Base-by-base conservation (phyloP, 2,888 invertebrate genomes). In the Folsomia manolachei region DNA sequence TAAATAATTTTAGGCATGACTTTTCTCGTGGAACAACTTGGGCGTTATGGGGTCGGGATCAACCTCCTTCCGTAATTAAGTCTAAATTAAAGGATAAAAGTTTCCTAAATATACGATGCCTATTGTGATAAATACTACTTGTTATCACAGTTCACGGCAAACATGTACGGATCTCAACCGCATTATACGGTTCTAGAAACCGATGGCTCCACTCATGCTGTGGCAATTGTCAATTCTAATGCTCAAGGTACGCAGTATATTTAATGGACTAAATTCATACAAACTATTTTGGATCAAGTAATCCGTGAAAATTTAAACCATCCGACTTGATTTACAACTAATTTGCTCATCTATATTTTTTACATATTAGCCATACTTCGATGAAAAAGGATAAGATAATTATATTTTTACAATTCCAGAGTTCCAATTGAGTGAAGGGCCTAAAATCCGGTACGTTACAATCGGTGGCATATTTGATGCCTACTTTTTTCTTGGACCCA, bases 381-480 rank as follows among this genome's bases (percentile, higher is more conserved):
- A n/a, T n/a, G n/a, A n/a, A n/a, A n/a, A n/a, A n/a, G 63, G 18
- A 63, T 25, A 52, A 24, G 14, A 60, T 52, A 24, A 60, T 27
- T 51, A 23, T 1, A 9, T 26, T 1, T 14, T 7, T 19, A 61
- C 25, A 18, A 25, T 68, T 51, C 26, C n/a, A 69, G 19, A 25
- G 7, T 78, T 75, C 52, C n/a, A 63, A 9, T 66, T 78, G 72
- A 52, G 52, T 1, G 9, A 51, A 2, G 86, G 89, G 0, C 94
- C 94, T 0, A 91, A 89, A 1, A 86, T 95, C 68, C 93, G 93
- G 0, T 95, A 90, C 83, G 87, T 95, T 71, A 86, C 91, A 0
- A 89, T 90, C 53, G 95, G 95, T 18, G 95, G 95, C 0, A 85
- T 94, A 9, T 85, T 95, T 1, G 90, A 93, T 82, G 88, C 95